phyloP scores from a whole-genome alignment of 1,140 invertebrate species.

The Frieseomelitta varia region DNA sequence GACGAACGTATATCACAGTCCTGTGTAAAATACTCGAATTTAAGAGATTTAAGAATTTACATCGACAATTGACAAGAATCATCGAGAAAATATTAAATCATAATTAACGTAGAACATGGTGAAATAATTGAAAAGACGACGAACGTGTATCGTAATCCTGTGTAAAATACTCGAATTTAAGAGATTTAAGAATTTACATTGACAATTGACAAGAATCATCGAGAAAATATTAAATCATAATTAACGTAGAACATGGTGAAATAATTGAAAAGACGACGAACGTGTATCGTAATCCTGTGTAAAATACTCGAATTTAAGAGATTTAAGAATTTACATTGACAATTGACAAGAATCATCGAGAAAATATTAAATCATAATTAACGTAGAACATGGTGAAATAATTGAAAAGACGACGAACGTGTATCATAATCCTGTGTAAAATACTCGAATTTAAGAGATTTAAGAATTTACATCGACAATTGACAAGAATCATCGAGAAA shows the following conservation, averaged over 20 bases:
- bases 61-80: not conserved
- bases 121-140: no score
- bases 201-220: not conserved
- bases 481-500: no score
- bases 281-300: not conserved
- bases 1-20: not conserved
- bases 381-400: no score
- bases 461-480: no score
- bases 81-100: not conserved
- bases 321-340: not conserved
- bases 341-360: not conserved
- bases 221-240: not conserved
- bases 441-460: no score
- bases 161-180: not conserved
- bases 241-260: no score
- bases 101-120: not conserved
- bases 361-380: not conserved
- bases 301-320: not conserved
- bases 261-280: not conserved
- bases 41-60: not conserved
- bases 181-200: not conserved
- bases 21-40: no score
- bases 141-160: not conserved
- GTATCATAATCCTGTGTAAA: not conserved
- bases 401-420: not conserved